phyloP scores from a whole-genome alignment of 2,888 invertebrate species.

The Cyrtodaria siliqua region DNA sequence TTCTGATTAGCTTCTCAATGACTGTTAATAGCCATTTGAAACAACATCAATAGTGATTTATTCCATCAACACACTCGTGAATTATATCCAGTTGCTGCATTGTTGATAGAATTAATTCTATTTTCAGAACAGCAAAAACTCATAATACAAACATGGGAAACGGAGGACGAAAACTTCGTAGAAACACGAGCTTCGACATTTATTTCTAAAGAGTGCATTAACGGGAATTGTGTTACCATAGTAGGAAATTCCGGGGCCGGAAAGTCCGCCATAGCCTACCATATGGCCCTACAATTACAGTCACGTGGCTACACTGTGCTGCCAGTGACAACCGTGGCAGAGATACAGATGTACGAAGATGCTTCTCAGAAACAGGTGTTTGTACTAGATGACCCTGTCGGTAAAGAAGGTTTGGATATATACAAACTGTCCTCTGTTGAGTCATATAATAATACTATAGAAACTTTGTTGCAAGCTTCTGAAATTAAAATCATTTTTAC shows the following conservation, averaged over 20 bases:
- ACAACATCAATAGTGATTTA: too few relatives aligned
- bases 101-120: too few relatives aligned
- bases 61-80: too few relatives aligned
- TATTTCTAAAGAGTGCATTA: background rate
- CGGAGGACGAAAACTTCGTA: too few relatives aligned
- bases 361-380: background rate
- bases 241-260: slow-evolving; percentile 8
- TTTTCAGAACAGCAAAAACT: too few relatives aligned
- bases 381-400: slow-evolving; percentile 8
- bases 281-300: slow-evolving; percentile 1
- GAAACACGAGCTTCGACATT: too few relatives aligned
- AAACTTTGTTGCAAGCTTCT: too few relatives aligned
- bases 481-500: slow-evolving; percentile 9
- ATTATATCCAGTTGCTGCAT: too few relatives aligned
- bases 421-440: background rate
- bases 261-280: slow-evolving; percentile 14
- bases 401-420: slow-evolving; percentile 1
- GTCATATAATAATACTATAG: too few relatives aligned
- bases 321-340: background rate
- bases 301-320: slow-evolving; percentile 2
- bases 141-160: too few relatives aligned
- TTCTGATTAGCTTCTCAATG: too few relatives aligned
- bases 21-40: too few relatives aligned
- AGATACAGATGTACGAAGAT: slow-evolving; percentile 3
- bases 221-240: background rate